Conservation (phyloP, 2,888 invertebrate species). For the Plagodis dolabraria region DNA sequence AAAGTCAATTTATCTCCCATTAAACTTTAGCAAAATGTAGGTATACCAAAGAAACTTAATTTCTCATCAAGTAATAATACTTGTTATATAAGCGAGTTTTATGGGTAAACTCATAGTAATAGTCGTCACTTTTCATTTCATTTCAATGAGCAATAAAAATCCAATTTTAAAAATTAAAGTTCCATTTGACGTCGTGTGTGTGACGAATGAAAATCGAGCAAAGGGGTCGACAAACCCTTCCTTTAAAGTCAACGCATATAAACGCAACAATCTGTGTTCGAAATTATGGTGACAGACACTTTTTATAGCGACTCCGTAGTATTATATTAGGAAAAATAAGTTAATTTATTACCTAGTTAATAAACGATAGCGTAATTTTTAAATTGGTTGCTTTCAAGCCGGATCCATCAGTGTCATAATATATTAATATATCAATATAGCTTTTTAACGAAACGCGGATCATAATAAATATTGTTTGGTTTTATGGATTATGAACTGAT, state of each 20-base stretch:
- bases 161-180: conserved; percentile 80
- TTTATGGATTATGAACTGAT: background rate
- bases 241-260: conserved; percentile 68
- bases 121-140: conserved; percentile 55
- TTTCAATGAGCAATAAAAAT: conserved; percentile 71
- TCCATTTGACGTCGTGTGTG: conserved; percentile 79
- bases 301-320: conserved; percentile 70
- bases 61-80: background rate
- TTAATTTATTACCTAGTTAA: conserved; percentile 75
- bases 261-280: conserved; percentile 79
- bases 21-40: no score
- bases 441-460: conserved; percentile 13
- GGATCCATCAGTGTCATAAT: conserved; percentile 19
- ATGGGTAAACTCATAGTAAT: conserved; percentile 1
- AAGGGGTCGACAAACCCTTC: conserved; percentile 75
- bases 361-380: conserved; percentile 64
- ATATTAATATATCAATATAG: conserved; percentile 20
- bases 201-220: conserved; percentile 75
- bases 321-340: conserved; percentile 70
- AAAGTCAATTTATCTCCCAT: no score
- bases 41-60: no score
- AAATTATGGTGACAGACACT: conserved; percentile 78
- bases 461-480: background rate
- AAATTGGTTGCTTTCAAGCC: conserved; percentile 50
- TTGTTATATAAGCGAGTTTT: background rate